Evolutionary conservation across 1,140 invertebrate genomes (phyloP), one percentile per base, ranked within the genome.

Genomic region (Drosophila nebulosa): DNA sequence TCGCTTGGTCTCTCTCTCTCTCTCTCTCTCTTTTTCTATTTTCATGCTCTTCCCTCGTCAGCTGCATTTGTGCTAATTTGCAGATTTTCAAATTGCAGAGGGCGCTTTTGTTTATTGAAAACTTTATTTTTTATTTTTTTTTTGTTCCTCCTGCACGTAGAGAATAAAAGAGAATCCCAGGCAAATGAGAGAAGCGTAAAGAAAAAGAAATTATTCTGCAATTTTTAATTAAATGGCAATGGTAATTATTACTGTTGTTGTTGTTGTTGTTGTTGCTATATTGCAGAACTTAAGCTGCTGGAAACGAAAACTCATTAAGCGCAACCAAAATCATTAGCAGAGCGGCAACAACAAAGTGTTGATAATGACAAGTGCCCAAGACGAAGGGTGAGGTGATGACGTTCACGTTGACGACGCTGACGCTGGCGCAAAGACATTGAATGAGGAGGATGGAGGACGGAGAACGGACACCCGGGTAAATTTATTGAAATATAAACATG

Each of bases 181-280:
- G 22, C 58, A 74, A 59, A 52, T 50, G 26, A 61, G 62, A 79
- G 62, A 63, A 66, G 68, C 67, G 78, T 69, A 76, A 74, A 86
- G 69, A 75, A 86, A 86, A 88, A 79, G 83, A 88, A 88, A 86
- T 86, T 86, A 86, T 86, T 88, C 83, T 88, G 83, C 83, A 86
- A 88, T 86, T 86, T 86, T 86, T 86, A 86, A 86, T 86, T 86
- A 86, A 86, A 86, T 88, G 83, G 81, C 79, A 88, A 83, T 86
- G 79, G 83, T 78, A 83, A 86, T 86, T 78, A 75, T 74, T 81
- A 71, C 56, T 86, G 56, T 63, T 66, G 22, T 36, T 51, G 58
- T 62, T 56, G 51, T 36, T 27, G 67, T 14, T 53, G 42, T 32
- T 55, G 24, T 14, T 67, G n/a, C 32, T 36, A 51, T 61, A 65